Evolutionary conservation across 2,113 vertebrate genomes (phyloP).

Genomic region (Daubentonia madagascariensis): DNA sequence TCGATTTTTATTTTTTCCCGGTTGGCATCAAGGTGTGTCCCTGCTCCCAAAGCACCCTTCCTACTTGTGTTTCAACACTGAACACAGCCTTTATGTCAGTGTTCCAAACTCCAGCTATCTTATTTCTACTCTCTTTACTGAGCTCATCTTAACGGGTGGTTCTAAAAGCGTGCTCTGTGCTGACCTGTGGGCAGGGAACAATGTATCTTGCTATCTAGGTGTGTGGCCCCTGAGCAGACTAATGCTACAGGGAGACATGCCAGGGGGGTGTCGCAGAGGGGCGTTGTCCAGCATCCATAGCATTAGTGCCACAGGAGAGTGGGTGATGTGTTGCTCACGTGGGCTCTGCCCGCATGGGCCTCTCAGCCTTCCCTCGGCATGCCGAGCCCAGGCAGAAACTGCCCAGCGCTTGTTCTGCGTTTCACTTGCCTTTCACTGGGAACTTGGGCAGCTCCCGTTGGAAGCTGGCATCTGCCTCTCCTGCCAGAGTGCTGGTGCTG

Average conservation of each 20-base stretch:
- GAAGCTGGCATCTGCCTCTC: not conserved
- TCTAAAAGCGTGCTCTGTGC: not conserved
- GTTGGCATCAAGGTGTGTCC: not conserved
- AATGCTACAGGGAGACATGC: fast-evolving
- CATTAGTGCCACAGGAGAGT: fast-evolving
- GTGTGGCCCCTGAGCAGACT: not conserved
- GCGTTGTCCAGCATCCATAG: fast-evolving
- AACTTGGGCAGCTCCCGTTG: not conserved
- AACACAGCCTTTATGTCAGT: not conserved
- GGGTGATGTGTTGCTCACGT: fast-evolving
- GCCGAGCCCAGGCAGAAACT: fast-evolving
- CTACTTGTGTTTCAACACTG: fast-evolving
- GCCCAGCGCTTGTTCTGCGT: fast-evolving
- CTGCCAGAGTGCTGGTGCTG: not conserved
- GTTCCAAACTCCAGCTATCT: not conserved
- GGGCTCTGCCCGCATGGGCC: not conserved
- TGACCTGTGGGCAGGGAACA: not conserved
- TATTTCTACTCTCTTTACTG: not conserved
- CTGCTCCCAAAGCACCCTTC: not conserved
- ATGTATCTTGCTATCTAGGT: fast-evolving
- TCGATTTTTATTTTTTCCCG: fast-evolving
- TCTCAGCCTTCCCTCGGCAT: not conserved
- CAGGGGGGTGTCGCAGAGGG: too few relatives aligned
- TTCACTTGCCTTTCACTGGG: not conserved
- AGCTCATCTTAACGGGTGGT: not conserved